Conservation (phyloP, 1,140 invertebrate species). For the Hyles euphorbiae region DNA sequence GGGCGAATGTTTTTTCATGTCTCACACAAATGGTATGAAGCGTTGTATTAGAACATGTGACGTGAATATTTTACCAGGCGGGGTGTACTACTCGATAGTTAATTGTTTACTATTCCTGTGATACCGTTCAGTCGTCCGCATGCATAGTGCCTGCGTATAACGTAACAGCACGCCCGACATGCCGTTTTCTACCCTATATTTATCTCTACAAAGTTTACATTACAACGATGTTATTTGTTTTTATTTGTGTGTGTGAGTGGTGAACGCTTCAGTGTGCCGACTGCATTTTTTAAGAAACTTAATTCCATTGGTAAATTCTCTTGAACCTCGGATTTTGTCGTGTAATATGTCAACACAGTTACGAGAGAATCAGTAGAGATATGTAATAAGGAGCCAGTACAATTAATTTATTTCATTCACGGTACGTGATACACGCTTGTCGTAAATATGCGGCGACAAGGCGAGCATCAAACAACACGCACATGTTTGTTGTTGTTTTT, state of each 20-base stretch:
- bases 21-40: conserved; percentile 8
- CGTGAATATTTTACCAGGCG: conserved; percentile 45
- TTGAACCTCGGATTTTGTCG: conserved; percentile 1
- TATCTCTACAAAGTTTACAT: conserved; percentile 29
- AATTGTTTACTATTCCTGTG: conserved; percentile 67
- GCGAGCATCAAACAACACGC: too few species aligned
- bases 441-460: too few species aligned
- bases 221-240: conserved; percentile 16
- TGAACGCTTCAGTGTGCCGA: conserved; percentile 52
- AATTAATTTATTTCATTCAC: too few species aligned
- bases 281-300: conserved; percentile 67
- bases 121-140: conserved; percentile 54
- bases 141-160: conserved; percentile 38
- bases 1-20: too few species aligned
- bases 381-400: too few species aligned
- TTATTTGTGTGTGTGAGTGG: conserved; percentile 47
- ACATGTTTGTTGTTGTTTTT: too few species aligned
- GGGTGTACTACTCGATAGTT: conserved; percentile 50
- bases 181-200: conserved; percentile 19
- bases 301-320: conserved; percentile 38
- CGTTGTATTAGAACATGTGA: conserved; percentile 27
- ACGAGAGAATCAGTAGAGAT: too few species aligned
- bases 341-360: too few species aligned
- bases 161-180: conserved; percentile 4
- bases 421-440: too few species aligned